Base-by-base conservation (phyloP, 2,888 invertebrate species). In the Morpho achilles region DNA sequence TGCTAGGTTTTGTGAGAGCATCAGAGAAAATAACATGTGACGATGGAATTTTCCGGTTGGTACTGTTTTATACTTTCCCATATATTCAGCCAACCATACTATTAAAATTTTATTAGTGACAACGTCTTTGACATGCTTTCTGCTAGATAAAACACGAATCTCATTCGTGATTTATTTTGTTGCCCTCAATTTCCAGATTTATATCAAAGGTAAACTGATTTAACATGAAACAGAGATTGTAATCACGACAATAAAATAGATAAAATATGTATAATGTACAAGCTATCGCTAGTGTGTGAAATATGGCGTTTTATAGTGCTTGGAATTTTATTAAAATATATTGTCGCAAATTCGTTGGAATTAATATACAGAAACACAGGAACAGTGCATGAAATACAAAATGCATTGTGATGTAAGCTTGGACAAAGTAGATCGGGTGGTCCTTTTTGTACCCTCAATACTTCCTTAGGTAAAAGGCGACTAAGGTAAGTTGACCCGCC, bases 21-120 rank as follows among this genome's bases (percentile, higher is more conserved):
- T 82, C 75, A 73, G 69, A 71, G 76, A 77, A 78, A 83, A 83
- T 83, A 82, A 82, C 82, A 82, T 77, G 76, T 79, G 80, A 82
- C 69, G 69, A 76, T 76, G 76, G 77, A 75, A 76, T 77, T 77
- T 69, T 71, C 74, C 74, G 73, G 74, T 75, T 53, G 57, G 51
- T 60, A 74, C 71, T 72, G 71, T 76, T 81, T 80, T 80, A 82
- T 78, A 73, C 66, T 69, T 72, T 59, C 62, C 51, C 62, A 55
- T 63, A 73, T 76, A 74, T 74, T 74, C 73, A 70, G 70, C 74
- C 74, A 75, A 68, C 65, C 66, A 70, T 76, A 72, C 71, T 72
- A 80, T 83, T 79, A 80, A 80, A 75, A 66, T 75, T 80, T 81
- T 81, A 80, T 80, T 77, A 71, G 71, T 60, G 69, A 66, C 69